Evolutionary conservation across 1,140 invertebrate genomes (phyloP), one percentile per base, ranked within the genome.

Genomic region (Plodia interpunctella): DNA sequence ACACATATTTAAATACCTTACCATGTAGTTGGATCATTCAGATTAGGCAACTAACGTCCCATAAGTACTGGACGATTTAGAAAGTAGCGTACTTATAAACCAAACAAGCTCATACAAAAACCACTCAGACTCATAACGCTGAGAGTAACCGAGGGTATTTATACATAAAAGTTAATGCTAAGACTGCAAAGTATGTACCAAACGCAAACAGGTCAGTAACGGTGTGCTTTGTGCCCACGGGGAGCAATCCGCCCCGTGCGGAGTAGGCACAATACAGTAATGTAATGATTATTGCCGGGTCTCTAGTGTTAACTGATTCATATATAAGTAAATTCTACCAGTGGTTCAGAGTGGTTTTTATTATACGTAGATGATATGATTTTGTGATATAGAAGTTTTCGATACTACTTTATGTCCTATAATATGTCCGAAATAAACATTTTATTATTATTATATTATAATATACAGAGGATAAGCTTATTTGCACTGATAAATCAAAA

Each of bases 81-180:
- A 11, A 38, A 38, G 52, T 18, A 38, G 35, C 11, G 11, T 30
- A 44, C 54, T 50, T 57, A 65, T n/a, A n/a, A n/a, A n/a, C n/a
- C n/a, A n/a, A n/a, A 55, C 52, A 61, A 66, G 30, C 17, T 8
- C 18, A 15, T 44, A 44, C 38, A 2, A 15, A 44, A 44, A 1
- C 32, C 32, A 66, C 54, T 56, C 53, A 51, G 50, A 49, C 55
- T 30, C 55, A 51, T 49, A 63, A 52, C 49, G 6, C 38, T 52
- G 38, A 60, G 11, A 52, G 54, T 52, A 54, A 52, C 21, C n/a
- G 19, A 5, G 30, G 55, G 54, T 20, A 21, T 53, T 60, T 65
- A 53, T 53, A 56, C 63, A 60, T 69, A 65, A 69, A 69, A 69
- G 58, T 63, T 65, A 69, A 65, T 65, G 67, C 54, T 67, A 52